Percentiles rank a stretch among this genome's conserved stretches.
phyloP scores from a whole-genome alignment of 1,140 invertebrate genomes.

The Drosophila bocki region DNA sequence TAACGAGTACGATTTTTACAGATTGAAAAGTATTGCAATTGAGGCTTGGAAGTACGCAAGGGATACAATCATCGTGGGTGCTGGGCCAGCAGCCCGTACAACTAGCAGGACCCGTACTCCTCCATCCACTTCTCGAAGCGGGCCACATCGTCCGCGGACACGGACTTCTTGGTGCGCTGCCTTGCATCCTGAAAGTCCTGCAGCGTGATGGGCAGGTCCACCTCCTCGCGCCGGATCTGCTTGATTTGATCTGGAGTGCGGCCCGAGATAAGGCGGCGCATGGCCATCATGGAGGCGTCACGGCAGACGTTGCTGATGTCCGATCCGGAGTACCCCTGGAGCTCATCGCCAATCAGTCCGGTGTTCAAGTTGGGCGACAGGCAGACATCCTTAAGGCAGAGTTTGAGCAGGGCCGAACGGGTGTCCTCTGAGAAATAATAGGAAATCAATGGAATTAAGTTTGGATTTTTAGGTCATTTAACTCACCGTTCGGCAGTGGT shows the following conservation, averaged over 20 bases:
- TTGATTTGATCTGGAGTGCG: constrained; percentile 97
- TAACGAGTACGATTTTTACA: constrained; percentile 59
- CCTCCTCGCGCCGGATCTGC: constrained; percentile 95
- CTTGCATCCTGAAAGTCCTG: constrained; percentile 95
- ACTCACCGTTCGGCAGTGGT: constrained; percentile 94
- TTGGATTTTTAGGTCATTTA: too few relatives aligned
- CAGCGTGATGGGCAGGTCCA: constrained; percentile 95
- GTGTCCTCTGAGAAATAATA: constrained; percentile 88
- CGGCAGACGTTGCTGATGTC: constrained; percentile 99
- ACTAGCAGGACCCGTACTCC: constrained; percentile 93
- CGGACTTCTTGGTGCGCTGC: constrained; percentile 96
- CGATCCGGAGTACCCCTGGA: constrained; percentile 98
- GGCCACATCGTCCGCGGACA: constrained; percentile 95
- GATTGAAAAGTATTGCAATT: constrained; percentile 45
- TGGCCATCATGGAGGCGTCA: constrained; percentile 99
- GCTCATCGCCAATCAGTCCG: constrained; percentile 90
- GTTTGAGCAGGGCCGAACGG: constrained; percentile 93
- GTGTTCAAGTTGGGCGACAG: constrained; percentile 92
- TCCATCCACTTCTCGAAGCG: constrained; percentile 99
- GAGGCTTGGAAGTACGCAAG: constrained; percentile 68
- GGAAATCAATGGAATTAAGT: background rate
- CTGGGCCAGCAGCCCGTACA: constrained; percentile 67
- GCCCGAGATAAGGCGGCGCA: constrained; percentile 96
- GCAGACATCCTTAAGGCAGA: constrained; percentile 96
- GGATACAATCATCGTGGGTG: constrained; percentile 44